Percentiles rank a stretch among this genome's conserved stretches.
Conservation (phyloP, 92 coral and sea anemone genomes). For the Zoanthus gigantus region DNA sequence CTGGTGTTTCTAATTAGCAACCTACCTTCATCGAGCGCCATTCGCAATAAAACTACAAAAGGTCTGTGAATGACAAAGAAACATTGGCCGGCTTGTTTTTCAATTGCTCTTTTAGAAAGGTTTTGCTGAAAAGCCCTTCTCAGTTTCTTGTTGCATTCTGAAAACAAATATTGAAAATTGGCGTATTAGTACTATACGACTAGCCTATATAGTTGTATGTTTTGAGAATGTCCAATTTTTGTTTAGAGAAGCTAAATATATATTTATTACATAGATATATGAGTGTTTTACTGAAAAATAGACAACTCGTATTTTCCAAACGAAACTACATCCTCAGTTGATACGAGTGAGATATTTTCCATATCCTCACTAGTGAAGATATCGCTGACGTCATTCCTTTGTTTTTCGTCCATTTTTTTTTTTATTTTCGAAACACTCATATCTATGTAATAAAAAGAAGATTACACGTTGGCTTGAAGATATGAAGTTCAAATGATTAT, state of each 20-base stretch:
- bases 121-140: not conserved
- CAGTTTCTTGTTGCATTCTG: constrained; percentile 11
- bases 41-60: constrained; percentile 14
- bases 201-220: not conserved
- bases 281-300: too few relatives aligned
- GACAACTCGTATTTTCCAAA: too few relatives aligned
- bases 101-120: constrained; percentile 24
- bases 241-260: not conserved
- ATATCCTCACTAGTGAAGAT: too few relatives aligned
- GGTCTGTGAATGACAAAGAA: constrained; percentile 45
- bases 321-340: too few relatives aligned
- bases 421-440: too few relatives aligned
- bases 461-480: too few relatives aligned
- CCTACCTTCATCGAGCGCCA: constrained; percentile 23
- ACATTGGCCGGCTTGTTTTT: constrained; percentile 27
- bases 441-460: too few relatives aligned
- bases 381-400: too few relatives aligned
- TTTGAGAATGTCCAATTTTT: not conserved
- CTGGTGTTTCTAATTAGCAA: not conserved
- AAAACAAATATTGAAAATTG: not conserved
- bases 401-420: too few relatives aligned
- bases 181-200: not conserved
- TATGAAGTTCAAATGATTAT: too few relatives aligned
- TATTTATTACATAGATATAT: too few relatives aligned
- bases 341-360: too few relatives aligned